Evolutionary conservation across 2,888 invertebrate species (phyloP).

Genomic region (Cheiracanthium punctorium): DNA sequence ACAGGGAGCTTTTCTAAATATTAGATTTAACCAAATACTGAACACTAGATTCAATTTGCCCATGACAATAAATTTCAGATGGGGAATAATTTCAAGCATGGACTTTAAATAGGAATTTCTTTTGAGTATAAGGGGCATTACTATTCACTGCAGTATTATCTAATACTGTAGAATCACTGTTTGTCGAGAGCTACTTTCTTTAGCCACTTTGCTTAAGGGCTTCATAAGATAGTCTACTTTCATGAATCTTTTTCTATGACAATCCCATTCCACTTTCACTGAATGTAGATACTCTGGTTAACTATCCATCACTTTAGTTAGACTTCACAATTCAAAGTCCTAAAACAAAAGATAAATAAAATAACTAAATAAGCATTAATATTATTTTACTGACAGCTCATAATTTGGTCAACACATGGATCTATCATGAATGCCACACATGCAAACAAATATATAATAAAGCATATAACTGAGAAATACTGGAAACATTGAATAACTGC

Average conservation of each 20-base stretch:
- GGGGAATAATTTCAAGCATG: neutral
- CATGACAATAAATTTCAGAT: conserved; percentile 2
- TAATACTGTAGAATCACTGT: conserved; percentile 53
- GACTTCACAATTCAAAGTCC: conserved; percentile 18
- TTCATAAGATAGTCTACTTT: conserved; percentile 15
- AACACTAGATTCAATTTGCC: conserved; percentile 11
- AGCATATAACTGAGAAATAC: too few relatives aligned
- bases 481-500: too few relatives aligned
- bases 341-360: neutral
- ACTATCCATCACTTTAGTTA: neutral
- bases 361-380: too few relatives aligned
- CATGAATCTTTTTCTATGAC: neutral
- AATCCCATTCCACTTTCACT: neutral
- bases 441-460: too few relatives aligned
- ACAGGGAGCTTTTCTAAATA: conserved; percentile 21
- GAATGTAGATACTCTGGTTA: neutral
- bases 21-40: conserved; percentile 13
- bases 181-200: conserved; percentile 45
- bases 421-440: too few relatives aligned
- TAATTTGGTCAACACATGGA: too few relatives aligned
- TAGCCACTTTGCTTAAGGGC: conserved; percentile 22
- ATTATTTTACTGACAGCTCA: too few relatives aligned
- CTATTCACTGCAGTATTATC: conserved; percentile 58
- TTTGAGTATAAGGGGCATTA: conserved; percentile 20
- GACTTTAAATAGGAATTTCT: neutral